A percentile compares a stretch with the other conserved stretches of the same genome.
These are phyloP conservation scores for Melinaea marsaeus DNA, from an alignment of 2,888 invertebrate genomes.

Conservation along the genomic window DNA sequence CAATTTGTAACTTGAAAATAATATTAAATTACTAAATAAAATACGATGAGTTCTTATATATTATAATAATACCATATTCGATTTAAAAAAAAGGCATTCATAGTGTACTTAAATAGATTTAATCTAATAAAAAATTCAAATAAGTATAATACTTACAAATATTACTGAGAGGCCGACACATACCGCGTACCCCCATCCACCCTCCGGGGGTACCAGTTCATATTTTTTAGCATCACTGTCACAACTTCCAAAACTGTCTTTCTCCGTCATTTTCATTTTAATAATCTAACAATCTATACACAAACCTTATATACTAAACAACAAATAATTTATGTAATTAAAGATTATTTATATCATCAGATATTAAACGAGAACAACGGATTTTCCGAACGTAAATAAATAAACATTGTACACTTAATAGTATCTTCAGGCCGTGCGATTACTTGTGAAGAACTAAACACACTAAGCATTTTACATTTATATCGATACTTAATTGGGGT, in stretches of 20 bases:
- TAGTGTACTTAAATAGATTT: background rate
- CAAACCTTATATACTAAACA: conserved; percentile 38
- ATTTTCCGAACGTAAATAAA: conserved; percentile 60
- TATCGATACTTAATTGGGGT: conserved; percentile 21
- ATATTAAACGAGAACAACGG: conserved; percentile 55
- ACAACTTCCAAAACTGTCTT: conserved; percentile 41
- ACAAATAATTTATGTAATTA: conserved; percentile 45
- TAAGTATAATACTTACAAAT: conserved; percentile 76
- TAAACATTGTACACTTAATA: conserved; percentile 47
- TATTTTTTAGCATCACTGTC: conserved; percentile 56
- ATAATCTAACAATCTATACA: conserved; percentile 29
- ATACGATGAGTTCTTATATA: too few relatives aligned
- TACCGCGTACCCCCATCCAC: conserved; percentile 85
- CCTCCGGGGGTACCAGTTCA: conserved; percentile 79
- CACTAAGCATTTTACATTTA: conserved; percentile 23
- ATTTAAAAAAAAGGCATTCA: background rate
- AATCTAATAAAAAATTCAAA: background rate
- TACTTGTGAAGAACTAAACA: conserved; percentile 22
- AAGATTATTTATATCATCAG: conserved; percentile 52
- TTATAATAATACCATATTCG: too few relatives aligned
- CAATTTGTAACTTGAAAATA: too few relatives aligned
- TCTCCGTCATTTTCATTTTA: conserved; percentile 45
- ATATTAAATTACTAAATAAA: too few relatives aligned
- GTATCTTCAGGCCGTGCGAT: conserved; percentile 28
- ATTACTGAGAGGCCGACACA: conserved; percentile 81